Evolutionary conservation across 2,797 vertebrate species (phyloP).

Genomic region (Potorous gilbertii): DNA sequence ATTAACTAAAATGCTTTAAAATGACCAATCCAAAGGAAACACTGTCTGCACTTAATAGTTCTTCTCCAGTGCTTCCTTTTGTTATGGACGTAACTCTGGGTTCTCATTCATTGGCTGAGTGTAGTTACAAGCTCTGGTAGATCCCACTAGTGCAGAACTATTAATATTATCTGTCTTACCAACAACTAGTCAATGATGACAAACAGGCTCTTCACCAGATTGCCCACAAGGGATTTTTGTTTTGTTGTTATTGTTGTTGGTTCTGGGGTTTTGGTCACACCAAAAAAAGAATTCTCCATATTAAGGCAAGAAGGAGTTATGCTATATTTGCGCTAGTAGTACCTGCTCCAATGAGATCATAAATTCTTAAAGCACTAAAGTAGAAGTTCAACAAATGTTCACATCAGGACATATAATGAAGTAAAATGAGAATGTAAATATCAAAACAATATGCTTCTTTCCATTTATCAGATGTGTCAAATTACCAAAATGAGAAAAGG

Average conservation of each 20-base stretch:
- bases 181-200: background rate
- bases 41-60: background rate
- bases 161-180: background rate
- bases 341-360: background rate
- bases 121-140: background rate
- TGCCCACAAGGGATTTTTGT: background rate
- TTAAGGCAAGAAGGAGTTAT: background rate
- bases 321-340: background rate
- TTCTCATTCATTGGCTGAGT: background rate
- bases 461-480: background rate
- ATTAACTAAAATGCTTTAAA: slow-evolving; percentile 51
- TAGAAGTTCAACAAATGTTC: background rate
- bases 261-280: background rate
- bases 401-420: background rate
- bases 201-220: background rate
- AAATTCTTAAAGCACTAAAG: background rate
- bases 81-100: background rate
- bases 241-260: background rate
- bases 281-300: background rate
- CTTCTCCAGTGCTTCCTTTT: background rate
- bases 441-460: background rate
- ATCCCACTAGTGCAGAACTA: background rate
- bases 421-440: background rate
- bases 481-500: background rate
- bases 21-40: slow-evolving; percentile 46